Base-by-base conservation (phyloP, 2,113 vertebrate genomes). In the Globicephala melas region DNA sequence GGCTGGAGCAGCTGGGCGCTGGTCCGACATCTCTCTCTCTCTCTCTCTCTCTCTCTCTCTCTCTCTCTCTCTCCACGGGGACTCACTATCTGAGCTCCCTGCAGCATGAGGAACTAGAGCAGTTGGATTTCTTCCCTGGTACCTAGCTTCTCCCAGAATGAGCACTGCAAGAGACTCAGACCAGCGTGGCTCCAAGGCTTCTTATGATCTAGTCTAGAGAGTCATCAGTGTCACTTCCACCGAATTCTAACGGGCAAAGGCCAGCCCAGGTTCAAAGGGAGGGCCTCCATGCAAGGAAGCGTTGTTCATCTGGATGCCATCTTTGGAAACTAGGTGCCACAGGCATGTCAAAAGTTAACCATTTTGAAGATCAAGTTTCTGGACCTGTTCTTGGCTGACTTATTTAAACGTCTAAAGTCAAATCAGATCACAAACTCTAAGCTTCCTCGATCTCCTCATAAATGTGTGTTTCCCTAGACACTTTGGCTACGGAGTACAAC, bases 361-460 rank as follows among this genome's bases (percentile, higher is more conserved):
- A 82, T 74, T 96, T 88, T 41, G 74, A 86, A 89, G 38, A 82
- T 62, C 4, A 23, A 62, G 18, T 79, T 92, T 70, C 50, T 33
- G 26, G 15, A 95, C 82, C 4, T 67, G 10, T 73, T 44, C 20
- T 55, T 63, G 8, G 33, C 36, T n/a, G 25, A 71, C 14, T 62
- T 92, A 65, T 74, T 89, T 89, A 73, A 82, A 97, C 84, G 17
- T 17, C n/a, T 67, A 14, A 97, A 71, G 86, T 36, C 13, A 58
- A 93, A 91, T 67, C n/a, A 86, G 2, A 86, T 91, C 6, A n/a
- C 50, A 85, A 85, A 89, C 20, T 38, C 50, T n/a, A 92, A 94
- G 18, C 15, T 63, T 41, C 65, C 1, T 36, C 18, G 38, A 25
- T 74, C 53, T 81, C 44, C 17, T 88, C 41, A 53, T 47, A 87